Conservation (phyloP, 2,113 vertebrate genomes). For the Antechinus flavipes region DNA sequence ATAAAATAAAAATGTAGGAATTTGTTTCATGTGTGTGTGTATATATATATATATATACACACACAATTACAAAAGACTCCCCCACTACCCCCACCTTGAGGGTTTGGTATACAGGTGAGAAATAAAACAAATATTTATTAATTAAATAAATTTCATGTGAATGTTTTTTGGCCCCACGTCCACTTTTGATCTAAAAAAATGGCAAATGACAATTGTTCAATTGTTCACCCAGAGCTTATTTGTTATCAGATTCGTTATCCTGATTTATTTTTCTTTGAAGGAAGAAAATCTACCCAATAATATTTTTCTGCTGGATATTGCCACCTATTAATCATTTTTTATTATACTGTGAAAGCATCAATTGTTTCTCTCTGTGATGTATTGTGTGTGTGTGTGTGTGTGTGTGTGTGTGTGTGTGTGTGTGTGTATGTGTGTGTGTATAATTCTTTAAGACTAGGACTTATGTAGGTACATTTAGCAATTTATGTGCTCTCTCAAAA, state of each 20-base stretch:
- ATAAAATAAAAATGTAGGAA: not conserved
- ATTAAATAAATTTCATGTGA: not conserved
- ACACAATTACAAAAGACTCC: not conserved
- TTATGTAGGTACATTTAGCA: not conserved
- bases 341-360: not conserved
- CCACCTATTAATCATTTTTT: not conserved
- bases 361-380: not conserved
- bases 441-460: conserved; percentile 5
- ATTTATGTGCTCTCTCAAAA: not conserved
- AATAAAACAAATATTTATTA: not conserved
- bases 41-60: no score
- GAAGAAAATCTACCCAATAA: not conserved
- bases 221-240: not conserved
- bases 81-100: not conserved
- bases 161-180: not conserved
- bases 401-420: no score
- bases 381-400: no score
- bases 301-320: not conserved
- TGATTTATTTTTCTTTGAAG: conserved; percentile 18
- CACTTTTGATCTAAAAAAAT: not conserved
- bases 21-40: not conserved
- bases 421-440: no score
- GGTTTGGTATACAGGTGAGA: not conserved
- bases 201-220: conserved; percentile 4
- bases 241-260: not conserved